Base-by-base conservation (phyloP, 2,888 invertebrate species). In the Machimus rusticus region DNA sequence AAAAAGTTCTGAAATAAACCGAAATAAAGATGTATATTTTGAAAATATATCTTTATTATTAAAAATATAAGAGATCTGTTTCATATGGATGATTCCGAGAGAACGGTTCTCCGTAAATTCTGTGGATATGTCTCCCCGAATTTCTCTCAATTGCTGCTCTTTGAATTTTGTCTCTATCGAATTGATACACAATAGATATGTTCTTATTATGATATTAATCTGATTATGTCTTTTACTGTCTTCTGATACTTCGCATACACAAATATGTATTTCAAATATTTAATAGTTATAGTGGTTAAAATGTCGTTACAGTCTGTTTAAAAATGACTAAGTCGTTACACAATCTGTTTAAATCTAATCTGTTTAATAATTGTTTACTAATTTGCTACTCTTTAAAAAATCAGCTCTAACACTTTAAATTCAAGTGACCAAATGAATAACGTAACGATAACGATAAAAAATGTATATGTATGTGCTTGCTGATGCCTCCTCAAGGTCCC, bases 131-230 rank as follows among this genome's bases (percentile, higher is more conserved):
- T 84, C 16, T 84, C n/a, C 8, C 28, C 43, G 66, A 66, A 66
- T n/a, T n/a, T 84, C 19, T 66, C 39, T 74, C 39, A 66, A 37
- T 37, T 84, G 37, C 39, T 84, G 66, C 66, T 66, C 66, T 66
- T 66, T 66, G 39, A 66, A 19, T 57, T 37, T 84, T 74, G 84
- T 84, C 23, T 74, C 51, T 57, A 57, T 84, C 39, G 66, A 84
- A 84, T 84, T 84, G 84, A 84, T 84, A 84, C 84, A 84, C 39
- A 66, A 84, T 66, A 84, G 84, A 84, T 84, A 84, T 84, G 84
- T 74, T 66, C 74, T 66, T 81, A 81, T 81, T 84, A 37, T 66
- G 84, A 84, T 84, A 84, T 84, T 23, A 74, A 84, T 84, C 84
- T 34, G 84, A 84, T 66, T 57, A 84, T 74, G 57, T 84, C 19